Conservation (phyloP, 2,888 invertebrate species). For the Corbicula japonica region DNA sequence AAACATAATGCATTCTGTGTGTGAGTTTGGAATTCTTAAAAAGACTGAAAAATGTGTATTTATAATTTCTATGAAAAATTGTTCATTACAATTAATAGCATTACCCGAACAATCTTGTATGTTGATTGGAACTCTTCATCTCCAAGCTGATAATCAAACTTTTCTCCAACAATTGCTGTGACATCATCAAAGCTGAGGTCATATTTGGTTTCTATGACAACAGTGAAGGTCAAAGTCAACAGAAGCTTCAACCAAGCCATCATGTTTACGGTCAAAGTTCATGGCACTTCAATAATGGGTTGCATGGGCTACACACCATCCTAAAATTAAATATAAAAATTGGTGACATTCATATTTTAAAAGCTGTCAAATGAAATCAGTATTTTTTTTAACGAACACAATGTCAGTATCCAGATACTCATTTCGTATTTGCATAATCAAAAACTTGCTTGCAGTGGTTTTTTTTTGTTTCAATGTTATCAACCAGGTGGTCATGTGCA, state of each 20-base stretch:
- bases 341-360: background rate
- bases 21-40: no score
- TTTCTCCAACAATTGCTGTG: slow-evolving; percentile 46
- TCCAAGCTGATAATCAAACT: slow-evolving; percentile 54
- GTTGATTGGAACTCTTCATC: slow-evolving; percentile 43
- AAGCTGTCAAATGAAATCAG: background rate
- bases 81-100: no score
- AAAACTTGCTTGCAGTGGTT: no score
- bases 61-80: no score
- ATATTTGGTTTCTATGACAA: slow-evolving; percentile 50
- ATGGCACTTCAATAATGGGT: background rate
- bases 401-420: background rate
- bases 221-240: slow-evolving; percentile 20
- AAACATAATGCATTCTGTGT: no score
- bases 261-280: background rate
- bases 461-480: no score
- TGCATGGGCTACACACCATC: background rate
- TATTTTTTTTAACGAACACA: background rate
- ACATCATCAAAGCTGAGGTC: slow-evolving; percentile 52
- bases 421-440: background rate
- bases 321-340: background rate
- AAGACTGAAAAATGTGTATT: no score
- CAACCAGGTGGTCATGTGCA: no score
- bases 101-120: slow-evolving; percentile 52
- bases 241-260: slow-evolving; percentile 16